phyloP scores from a whole-genome alignment of 1,140 invertebrate genomes.

The Drosophila virilis region DNA sequence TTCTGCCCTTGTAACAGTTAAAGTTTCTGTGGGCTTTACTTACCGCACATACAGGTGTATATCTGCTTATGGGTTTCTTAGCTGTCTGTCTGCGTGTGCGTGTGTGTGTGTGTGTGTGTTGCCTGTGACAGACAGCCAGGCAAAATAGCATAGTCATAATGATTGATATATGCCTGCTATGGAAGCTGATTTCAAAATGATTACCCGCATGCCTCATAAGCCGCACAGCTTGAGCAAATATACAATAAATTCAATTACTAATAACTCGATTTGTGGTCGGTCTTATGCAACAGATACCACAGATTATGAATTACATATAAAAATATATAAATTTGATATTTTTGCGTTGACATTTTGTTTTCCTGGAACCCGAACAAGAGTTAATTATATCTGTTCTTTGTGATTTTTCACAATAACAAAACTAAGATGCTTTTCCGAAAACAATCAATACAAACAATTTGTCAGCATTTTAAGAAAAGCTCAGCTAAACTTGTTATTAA shows the following conservation, averaged over 20 bases:
- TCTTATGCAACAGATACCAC: background rate
- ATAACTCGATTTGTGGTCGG: slow-evolving; percentile 2
- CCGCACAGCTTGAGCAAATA: background rate
- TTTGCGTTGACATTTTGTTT: too few relatives aligned
- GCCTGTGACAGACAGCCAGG: slow-evolving; percentile 30
- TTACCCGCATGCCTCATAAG: slow-evolving; percentile 5
- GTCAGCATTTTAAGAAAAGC: too few relatives aligned
- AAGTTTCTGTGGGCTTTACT: slow-evolving; percentile 31
- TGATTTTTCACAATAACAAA: too few relatives aligned
- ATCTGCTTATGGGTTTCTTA: slow-evolving; percentile 8
- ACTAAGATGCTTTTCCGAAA: background rate
- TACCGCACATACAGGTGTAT: slow-evolving; percentile 27
- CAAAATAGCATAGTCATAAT: slow-evolving; percentile 46
- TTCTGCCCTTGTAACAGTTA: slow-evolving; percentile 23
- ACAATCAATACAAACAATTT: too few relatives aligned
- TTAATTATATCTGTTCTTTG: too few relatives aligned
- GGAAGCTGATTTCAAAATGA: slow-evolving; percentile 47
- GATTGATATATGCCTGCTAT: slow-evolving; percentile 65
- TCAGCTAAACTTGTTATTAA: too few relatives aligned
- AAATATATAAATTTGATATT: background rate
- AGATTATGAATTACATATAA: slow-evolving; percentile 12
- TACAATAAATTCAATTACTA: slow-evolving; percentile 19
- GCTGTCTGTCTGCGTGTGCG: background rate
- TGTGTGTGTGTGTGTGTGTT: background rate
- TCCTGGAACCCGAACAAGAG: too few relatives aligned